phyloP scores from a whole-genome alignment of 2,113 vertebrate genomes.

The Apus apus region DNA sequence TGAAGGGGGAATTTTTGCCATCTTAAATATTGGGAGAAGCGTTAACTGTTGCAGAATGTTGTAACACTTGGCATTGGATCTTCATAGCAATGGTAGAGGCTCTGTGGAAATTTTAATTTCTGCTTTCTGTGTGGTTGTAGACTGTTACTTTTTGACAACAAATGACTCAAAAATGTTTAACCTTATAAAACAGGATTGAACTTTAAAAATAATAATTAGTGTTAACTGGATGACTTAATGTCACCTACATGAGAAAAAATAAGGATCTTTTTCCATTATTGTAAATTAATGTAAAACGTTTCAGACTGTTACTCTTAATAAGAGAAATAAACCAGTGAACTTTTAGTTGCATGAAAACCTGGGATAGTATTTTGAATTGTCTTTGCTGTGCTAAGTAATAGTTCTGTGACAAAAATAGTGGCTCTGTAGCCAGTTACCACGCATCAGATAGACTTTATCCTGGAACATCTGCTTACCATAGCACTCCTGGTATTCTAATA shows the following conservation, averaged over 20 bases:
- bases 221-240: not conserved
- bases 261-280: not conserved
- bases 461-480: not conserved
- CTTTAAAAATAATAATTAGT: not conserved
- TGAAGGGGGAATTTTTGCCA: not conserved
- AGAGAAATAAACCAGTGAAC: conserved; percentile 59
- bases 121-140: conserved; percentile 41
- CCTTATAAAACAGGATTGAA: not conserved
- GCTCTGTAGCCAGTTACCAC: not conserved
- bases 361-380: not conserved
- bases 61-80: conserved; percentile 8
- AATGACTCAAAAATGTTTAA: not conserved
- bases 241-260: not conserved
- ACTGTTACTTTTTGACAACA: not conserved
- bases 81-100: not conserved
- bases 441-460: not conserved
- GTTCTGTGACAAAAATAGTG: not conserved
- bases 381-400: not conserved
- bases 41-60: not conserved
- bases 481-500: not conserved
- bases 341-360: conserved; percentile 37
- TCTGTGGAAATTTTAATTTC: conserved; percentile 41
- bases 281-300: conserved; percentile 54
- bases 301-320: conserved; percentile 23
- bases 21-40: not conserved